Base-by-base conservation (phyloP, 2,797 vertebrate species). In the Spinus pinus region DNA sequence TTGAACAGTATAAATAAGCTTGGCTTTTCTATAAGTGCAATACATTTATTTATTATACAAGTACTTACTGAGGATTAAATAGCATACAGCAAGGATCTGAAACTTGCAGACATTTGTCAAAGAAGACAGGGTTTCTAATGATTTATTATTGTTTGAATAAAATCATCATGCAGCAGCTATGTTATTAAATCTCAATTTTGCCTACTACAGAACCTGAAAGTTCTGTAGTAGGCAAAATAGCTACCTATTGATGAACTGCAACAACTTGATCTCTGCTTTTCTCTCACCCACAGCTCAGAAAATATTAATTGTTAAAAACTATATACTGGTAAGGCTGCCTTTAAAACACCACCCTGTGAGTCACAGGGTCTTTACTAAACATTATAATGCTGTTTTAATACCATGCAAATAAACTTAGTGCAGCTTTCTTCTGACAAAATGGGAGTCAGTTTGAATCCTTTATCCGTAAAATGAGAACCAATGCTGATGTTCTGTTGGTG, bases 121-220 rank as follows among this genome's bases (percentile, higher is more conserved):
- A 86, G 83, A 94, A 91, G 65, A 87, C 83, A 69, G 81, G 74
- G 57, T 92, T 97, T 90, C 73, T 89, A 74, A 89, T 89, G 90
- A 91, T 95, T 93, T 96, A 95, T 93, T 94, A 83, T 79, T 85
- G 86, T 94, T 95, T 94, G 79, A 90, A 79, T 95, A 88, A 94
- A 67, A 86, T 33, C 64, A 91, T 72, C 69, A 79, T 53, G 82
- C 79, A 67, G 71, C 69, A 89, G 85, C 78, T 93, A 69, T 81
- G 83, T 56, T 47, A 90, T 79, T 84, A 90, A 67, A 96, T 70
- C 66, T 88, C 86, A 74, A 16, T 73, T 94, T 94, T 64, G 87
- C 35, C 70, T 79, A 49, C 61, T 78, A 47, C 56, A 88, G 65
- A 93, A 86, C 28, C 44, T 62, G 25, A 69, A 91, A 69, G 49